phyloP scores from a whole-genome alignment of 2,113 vertebrate species.

The Holacanthus passer region DNA sequence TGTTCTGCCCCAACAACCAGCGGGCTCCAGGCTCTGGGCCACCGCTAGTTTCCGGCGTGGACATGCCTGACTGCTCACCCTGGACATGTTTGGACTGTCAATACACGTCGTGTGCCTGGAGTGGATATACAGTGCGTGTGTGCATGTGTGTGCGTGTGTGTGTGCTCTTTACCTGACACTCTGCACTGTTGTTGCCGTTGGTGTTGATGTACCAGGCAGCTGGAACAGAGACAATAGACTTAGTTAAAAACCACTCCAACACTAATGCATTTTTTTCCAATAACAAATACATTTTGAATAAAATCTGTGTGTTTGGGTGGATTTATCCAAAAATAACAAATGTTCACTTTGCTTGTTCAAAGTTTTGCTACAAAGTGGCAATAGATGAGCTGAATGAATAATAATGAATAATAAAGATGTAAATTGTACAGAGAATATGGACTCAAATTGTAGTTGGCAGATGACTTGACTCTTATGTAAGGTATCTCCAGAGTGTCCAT shows the following conservation, averaged over 20 bases:
- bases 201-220: slow-evolving; percentile 52
- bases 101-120: slow-evolving; percentile 64
- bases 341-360: not conserved
- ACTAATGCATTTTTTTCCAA: not conserved
- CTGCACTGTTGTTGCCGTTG: slow-evolving; percentile 40
- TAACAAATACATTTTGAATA: not conserved
- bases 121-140: not conserved
- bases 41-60: slow-evolving; percentile 43
- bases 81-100: slow-evolving; percentile 77
- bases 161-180: slow-evolving; percentile 51
- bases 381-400: not conserved
- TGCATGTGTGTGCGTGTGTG: slow-evolving; percentile 27
- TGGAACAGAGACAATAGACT: slow-evolving; percentile 43
- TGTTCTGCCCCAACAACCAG: slow-evolving; percentile 5
- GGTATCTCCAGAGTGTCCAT: slow-evolving; percentile 22
- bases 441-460: not conserved
- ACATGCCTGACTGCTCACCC: slow-evolving; percentile 30
- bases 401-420: not conserved
- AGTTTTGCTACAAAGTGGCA: not conserved
- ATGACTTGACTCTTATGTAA: slow-evolving; percentile 18
- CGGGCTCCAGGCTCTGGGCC: slow-evolving; percentile 36
- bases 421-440: not conserved
- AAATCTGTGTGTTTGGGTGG: not conserved
- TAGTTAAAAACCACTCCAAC: not conserved
- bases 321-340: not conserved